Evolutionary conservation across 2,113 vertebrate species (phyloP).

Genomic region (Laterallus jamaicensis): DNA sequence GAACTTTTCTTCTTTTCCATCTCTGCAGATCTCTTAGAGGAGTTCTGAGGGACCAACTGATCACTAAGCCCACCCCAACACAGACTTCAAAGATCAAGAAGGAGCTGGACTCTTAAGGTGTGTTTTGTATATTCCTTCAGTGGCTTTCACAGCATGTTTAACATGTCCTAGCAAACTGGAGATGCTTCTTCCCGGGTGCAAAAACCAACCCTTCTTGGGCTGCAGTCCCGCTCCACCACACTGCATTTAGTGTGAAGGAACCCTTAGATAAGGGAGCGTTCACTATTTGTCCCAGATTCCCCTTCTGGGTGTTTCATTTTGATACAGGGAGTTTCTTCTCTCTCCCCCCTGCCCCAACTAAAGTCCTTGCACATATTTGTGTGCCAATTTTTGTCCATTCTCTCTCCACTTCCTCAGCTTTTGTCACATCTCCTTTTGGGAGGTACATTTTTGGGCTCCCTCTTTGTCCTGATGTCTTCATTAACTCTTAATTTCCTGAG

Average conservation of each 20-base stretch:
- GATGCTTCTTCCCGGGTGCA: background rate
- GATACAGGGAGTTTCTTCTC: background rate
- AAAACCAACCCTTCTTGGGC: background rate
- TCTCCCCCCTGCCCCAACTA: background rate
- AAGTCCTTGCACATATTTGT: background rate
- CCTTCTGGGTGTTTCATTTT: background rate
- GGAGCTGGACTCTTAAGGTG: background rate
- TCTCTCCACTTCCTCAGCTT: background rate
- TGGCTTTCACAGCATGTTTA: background rate
- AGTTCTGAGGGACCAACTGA: background rate
- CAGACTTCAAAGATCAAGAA: background rate
- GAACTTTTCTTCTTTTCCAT: background rate
- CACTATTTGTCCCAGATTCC: background rate
- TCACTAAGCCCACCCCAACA: background rate
- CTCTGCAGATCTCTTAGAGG: background rate
- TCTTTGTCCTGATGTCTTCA: background rate
- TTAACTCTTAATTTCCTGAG: constrained; percentile 12
- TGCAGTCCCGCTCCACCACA: background rate
- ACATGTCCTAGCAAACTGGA: background rate
- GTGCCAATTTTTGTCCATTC: background rate
- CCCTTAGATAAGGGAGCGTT: background rate
- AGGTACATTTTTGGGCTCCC: background rate
- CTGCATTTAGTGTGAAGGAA: background rate
- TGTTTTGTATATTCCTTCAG: background rate
- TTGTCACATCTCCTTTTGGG: background rate